These are phyloP conservation scores for Luperina nickerlii DNA, from an alignment of 2,888 invertebrate species.

Conservation along the genomic window DNA sequence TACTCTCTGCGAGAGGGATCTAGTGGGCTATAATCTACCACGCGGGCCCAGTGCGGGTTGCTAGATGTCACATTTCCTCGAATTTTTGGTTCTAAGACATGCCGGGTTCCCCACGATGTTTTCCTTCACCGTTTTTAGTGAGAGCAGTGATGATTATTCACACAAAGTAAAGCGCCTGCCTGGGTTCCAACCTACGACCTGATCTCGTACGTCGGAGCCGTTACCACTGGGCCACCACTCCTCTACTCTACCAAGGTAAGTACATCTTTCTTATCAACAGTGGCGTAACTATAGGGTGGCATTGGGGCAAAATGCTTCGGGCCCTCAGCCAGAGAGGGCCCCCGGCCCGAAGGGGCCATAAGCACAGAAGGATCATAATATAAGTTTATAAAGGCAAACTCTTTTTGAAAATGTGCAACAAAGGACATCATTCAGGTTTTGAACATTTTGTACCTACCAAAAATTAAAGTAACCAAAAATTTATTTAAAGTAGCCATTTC, in stretches of 20 bases:
- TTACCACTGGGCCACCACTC: not conserved
- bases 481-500: no score
- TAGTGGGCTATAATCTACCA: not conserved
- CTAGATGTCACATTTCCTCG: not conserved
- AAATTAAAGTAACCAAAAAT: no score
- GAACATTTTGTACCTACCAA: no score
- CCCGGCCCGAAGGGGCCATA: no score
- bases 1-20: not conserved
- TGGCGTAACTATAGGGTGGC: no score
- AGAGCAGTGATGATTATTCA: not conserved
- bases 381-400: no score
- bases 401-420: no score
- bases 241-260: not conserved
- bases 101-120: not conserved
- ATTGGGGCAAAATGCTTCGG: no score
- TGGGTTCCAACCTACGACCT: not conserved
- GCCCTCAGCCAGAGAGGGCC: no score
- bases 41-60: not conserved
- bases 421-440: no score
- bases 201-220: not conserved
- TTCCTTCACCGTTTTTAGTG: not conserved
- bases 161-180: not conserved
- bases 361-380: no score
- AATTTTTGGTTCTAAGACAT: not conserved
- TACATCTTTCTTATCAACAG: not conserved